Evolutionary conservation across 1,140 invertebrate genomes (phyloP).

Genomic region (Papilio dardanus): DNA sequence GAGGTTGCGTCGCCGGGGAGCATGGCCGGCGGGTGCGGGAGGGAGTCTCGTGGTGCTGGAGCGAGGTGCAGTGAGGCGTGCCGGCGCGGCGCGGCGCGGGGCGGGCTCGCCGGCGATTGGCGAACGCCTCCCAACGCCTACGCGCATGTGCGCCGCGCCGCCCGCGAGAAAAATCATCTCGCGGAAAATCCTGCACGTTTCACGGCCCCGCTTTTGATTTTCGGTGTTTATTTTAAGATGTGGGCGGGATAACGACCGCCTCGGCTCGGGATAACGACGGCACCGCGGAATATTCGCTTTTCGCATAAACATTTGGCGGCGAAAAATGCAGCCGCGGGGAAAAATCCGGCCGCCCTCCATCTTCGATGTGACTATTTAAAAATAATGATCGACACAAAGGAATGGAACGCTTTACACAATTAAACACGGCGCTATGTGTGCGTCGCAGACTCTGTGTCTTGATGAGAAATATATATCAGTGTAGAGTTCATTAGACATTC

Average conservation of each 20-base stretch:
- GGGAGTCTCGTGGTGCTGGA: constrained; percentile 58
- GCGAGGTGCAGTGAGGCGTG: constrained; percentile 58
- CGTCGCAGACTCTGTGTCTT: constrained; percentile 49
- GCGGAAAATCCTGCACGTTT: constrained; percentile 62
- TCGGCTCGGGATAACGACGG: constrained; percentile 54
- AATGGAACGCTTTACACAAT: constrained; percentile 39
- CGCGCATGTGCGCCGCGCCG: constrained; percentile 60
- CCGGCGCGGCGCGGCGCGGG: constrained; percentile 54
- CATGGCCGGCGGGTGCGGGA: constrained; percentile 26
- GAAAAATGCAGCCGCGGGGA: neutral
- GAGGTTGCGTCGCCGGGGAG: neutral
- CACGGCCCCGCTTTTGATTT: constrained; percentile 53
- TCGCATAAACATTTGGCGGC: constrained; percentile 22
- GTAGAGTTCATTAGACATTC: constrained; percentile 65
- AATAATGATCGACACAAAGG: constrained; percentile 15
- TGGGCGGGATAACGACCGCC: constrained; percentile 57
- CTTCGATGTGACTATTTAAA: constrained; percentile 17
- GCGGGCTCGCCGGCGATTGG: constrained; percentile 61
- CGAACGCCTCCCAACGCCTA: constrained; percentile 73
- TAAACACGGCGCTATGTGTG: constrained; percentile 39
- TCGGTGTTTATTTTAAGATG: constrained; percentile 66
- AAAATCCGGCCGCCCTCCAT: neutral
- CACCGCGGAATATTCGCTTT: constrained; percentile 37
- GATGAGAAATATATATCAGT: constrained; percentile 48
- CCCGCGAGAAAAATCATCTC: constrained; percentile 71